Evolutionary conservation across 2,888 invertebrate species (phyloP).

Genomic region (Rhamnusium bicolor): DNA sequence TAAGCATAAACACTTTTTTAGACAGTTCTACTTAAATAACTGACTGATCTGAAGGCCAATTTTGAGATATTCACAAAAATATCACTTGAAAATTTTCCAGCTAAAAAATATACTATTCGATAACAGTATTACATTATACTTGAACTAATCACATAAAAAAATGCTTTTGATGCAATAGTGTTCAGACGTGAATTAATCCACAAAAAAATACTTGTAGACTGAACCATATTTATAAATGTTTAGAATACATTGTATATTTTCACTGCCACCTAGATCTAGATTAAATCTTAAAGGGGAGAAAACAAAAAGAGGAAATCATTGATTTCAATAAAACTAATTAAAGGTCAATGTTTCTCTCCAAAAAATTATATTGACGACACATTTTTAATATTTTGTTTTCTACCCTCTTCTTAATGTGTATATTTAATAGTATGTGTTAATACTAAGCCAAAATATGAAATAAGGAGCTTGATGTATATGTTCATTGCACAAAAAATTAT

Average conservation of each 20-base stretch:
- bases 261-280: slow-evolving; percentile 46
- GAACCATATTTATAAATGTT: slow-evolving; percentile 46
- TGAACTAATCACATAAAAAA: too few relatives aligned
- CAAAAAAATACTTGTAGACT: slow-evolving; percentile 39
- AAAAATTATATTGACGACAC: background rate
- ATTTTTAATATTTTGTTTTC: background rate
- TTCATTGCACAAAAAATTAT: slow-evolving; percentile 14
- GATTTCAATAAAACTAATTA: background rate
- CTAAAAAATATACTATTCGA: too few relatives aligned
- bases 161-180: too few relatives aligned
- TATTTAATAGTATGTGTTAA: slow-evolving; percentile 2
- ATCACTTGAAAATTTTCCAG: too few relatives aligned
- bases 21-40: too few relatives aligned
- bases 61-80: too few relatives aligned
- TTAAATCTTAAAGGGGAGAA: slow-evolving; percentile 29
- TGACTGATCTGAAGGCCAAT: too few relatives aligned
- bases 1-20: too few relatives aligned
- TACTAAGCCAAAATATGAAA: background rate
- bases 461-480: slow-evolving; percentile 16
- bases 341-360: background rate
- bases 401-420: background rate
- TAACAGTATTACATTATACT: too few relatives aligned
- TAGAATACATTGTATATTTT: slow-evolving; percentile 48
- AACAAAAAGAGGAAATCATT: slow-evolving; percentile 1
- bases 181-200: slow-evolving; percentile 7